Percentiles rank a stretch among this genome's conserved stretches.
These are phyloP conservation scores for Eclectus roratus DNA, from an alignment of 2,113 vertebrate species.

Conservation along the genomic window DNA sequence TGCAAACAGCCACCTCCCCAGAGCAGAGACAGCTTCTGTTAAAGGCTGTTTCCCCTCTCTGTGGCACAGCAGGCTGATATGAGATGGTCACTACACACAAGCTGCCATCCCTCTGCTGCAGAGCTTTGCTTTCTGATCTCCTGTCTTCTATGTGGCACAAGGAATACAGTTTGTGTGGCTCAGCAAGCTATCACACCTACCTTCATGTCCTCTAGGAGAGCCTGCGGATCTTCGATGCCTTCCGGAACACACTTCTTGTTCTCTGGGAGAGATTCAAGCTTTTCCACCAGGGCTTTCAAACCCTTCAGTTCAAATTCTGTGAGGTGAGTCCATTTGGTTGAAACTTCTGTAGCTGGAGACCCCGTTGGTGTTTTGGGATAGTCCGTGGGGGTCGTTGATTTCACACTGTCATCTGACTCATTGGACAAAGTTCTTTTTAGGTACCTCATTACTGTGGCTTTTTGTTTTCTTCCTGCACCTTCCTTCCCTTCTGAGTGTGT, in stretches of 20 bases:
- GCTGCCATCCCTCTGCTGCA: not conserved
- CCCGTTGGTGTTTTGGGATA: conserved; percentile 85
- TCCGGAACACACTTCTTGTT: conserved; percentile 92
- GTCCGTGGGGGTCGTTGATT: conserved; percentile 75
- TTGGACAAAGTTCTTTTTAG: conserved; percentile 84
- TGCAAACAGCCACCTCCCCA: not conserved
- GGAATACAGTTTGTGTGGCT: not conserved
- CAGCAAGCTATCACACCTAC: conserved; percentile 65
- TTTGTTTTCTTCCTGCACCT: conserved; percentile 70
- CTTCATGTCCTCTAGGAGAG: conserved; percentile 93
- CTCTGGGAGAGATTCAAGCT: conserved; percentile 93
- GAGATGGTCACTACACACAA: not conserved
- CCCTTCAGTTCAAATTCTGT: conserved; percentile 94
- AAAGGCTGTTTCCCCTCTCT: not conserved
- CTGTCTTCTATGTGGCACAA: not conserved
- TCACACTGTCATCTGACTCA: conserved; percentile 85
- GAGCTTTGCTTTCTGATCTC: not conserved
- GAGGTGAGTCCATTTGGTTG: conserved; percentile 87
- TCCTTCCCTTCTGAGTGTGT: conserved; percentile 75
- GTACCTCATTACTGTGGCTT: conserved; percentile 69
- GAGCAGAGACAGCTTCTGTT: not conserved
- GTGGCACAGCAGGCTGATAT: not conserved
- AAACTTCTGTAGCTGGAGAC: conserved; percentile 81
- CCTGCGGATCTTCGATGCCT: conserved; percentile 89
- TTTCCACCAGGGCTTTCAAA: conserved; percentile 90